Evolutionary conservation across 2,888 invertebrate genomes (phyloP).

Genomic region (Drosophila affinis): DNA sequence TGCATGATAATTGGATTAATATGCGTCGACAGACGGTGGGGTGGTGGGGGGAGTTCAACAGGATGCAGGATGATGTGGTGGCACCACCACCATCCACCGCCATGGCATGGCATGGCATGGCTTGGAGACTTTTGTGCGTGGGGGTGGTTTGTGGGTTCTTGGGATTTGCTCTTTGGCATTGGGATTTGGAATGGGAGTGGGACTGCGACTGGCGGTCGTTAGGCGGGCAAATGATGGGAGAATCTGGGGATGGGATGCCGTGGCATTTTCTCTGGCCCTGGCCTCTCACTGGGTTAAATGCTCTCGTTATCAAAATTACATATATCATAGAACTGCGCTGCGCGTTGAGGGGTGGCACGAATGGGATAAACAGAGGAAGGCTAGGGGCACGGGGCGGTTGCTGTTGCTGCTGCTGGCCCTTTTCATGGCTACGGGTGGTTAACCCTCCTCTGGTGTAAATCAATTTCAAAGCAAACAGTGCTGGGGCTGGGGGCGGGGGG

Average conservation of each 20-base stretch:
- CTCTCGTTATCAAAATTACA: slow-evolving; percentile 63
- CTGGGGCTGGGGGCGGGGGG: neutral
- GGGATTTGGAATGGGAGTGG: neutral
- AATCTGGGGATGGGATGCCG: slow-evolving; percentile 45
- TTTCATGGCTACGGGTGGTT: slow-evolving; percentile 70
- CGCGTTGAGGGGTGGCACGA: slow-evolving; percentile 61
- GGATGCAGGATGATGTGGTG: slow-evolving; percentile 41
- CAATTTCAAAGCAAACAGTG: slow-evolving; percentile 41
- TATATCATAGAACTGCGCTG: slow-evolving; percentile 50
- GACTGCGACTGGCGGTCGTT: slow-evolving; percentile 37
- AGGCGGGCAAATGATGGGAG: slow-evolving; percentile 62
- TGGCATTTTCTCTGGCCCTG: neutral
- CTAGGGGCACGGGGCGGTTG: slow-evolving; percentile 3
- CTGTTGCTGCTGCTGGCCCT: slow-evolving; percentile 25
- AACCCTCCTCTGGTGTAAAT: slow-evolving; percentile 61
- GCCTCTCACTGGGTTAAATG: slow-evolving; percentile 50
- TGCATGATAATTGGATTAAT: slow-evolving; percentile 82
- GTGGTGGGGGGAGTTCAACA: slow-evolving; percentile 41
- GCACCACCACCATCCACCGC: slow-evolving; percentile 21
- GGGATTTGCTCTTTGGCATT: slow-evolving; percentile 10
- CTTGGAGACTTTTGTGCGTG: slow-evolving; percentile 6
- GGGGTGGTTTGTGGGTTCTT: slow-evolving; percentile 49
- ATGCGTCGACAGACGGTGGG: slow-evolving; percentile 73
- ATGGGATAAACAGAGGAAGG: slow-evolving; percentile 41
- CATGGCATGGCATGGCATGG: neutral